Evolutionary conservation across 2,888 invertebrate species (phyloP).

Genomic region (Pseudococcus jackbeardsleyi): DNA sequence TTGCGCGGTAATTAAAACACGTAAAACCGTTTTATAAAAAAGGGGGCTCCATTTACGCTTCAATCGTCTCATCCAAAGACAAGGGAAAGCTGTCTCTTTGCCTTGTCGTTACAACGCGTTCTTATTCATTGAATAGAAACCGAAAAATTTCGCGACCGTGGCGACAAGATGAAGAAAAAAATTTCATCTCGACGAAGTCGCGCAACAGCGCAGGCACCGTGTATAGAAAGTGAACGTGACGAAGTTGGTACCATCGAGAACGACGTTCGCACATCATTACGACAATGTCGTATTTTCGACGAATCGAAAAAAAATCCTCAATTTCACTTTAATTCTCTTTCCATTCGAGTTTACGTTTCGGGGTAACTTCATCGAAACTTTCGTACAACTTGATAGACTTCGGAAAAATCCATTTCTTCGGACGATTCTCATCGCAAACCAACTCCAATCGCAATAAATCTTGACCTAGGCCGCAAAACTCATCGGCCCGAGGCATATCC

Average conservation of each 20-base stretch:
- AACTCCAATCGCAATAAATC: not conserved
- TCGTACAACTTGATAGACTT: not conserved
- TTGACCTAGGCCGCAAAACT: conserved; percentile 7
- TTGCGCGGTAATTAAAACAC: not conserved
- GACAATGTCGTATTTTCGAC: not conserved
- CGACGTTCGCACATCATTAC: not conserved
- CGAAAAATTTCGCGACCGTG: not conserved
- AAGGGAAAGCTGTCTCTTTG: not conserved
- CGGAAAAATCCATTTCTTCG: not conserved
- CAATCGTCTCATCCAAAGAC: conserved; percentile 7
- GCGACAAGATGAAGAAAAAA: not conserved
- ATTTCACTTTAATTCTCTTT: not conserved
- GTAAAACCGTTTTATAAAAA: not conserved
- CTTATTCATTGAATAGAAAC: conserved; percentile 38
- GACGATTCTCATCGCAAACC: not conserved
- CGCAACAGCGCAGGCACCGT: not conserved
- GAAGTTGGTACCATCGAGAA: not conserved
- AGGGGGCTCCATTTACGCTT: not conserved
- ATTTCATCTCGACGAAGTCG: not conserved
- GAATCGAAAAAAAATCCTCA: not conserved
- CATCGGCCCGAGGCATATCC: not conserved
- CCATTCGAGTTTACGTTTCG: not conserved
- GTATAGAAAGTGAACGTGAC: conserved; percentile 26
- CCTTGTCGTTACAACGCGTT: not conserved
- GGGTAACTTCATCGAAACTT: not conserved